Evolutionary conservation across 2,113 vertebrate genomes (phyloP).

Genomic region (Zosterops hypoxanthus): DNA sequence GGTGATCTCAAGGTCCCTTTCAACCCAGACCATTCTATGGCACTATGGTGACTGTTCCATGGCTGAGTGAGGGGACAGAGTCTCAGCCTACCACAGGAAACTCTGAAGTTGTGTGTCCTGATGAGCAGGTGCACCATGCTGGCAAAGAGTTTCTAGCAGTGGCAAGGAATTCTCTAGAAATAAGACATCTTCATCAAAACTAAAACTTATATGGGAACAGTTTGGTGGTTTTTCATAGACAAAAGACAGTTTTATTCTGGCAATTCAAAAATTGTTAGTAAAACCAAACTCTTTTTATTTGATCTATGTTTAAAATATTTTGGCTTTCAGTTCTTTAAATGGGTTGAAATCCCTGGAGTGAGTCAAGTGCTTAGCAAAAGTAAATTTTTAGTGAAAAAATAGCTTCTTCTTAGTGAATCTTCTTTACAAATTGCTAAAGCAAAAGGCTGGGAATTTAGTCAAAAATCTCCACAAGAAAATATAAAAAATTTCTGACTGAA

Average conservation of each 20-base stretch:
- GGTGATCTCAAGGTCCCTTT: neutral
- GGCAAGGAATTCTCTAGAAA: neutral
- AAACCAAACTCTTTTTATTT: neutral
- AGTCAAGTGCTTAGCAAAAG: neutral
- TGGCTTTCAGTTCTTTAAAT: neutral
- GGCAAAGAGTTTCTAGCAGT: neutral
- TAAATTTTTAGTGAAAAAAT: neutral
- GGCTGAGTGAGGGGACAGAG: neutral
- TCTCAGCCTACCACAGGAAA: neutral
- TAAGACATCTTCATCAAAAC: neutral
- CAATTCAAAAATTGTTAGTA: neutral
- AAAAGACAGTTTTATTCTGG: neutral
- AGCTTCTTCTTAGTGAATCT: neutral
- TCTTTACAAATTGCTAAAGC: neutral
- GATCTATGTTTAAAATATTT: neutral
- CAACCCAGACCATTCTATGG: neutral
- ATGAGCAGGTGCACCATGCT: neutral
- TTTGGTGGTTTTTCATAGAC: neutral
- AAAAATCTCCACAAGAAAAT: neutral
- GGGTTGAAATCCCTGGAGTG: neutral
- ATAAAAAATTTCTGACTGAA: neutral
- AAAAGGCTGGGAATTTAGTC: neutral
- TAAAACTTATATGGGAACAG: neutral
- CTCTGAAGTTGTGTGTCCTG: neutral
- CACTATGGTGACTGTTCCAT: rapidly evolving